These are phyloP conservation scores for Corydoras maculifer DNA, from an alignment of 2,113 vertebrate genomes.

Conservation along the genomic window DNA sequence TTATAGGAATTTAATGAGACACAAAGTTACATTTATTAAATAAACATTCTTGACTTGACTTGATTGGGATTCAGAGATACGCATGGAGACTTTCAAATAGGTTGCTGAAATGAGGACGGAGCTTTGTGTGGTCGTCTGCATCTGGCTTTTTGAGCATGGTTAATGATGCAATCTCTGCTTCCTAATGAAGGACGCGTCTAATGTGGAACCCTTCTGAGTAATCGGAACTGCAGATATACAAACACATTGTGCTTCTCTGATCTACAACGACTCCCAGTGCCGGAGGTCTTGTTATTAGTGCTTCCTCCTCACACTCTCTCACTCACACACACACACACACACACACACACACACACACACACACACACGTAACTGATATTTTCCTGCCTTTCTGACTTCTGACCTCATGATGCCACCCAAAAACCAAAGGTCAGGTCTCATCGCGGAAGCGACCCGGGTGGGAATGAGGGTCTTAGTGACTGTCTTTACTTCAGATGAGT, in stretches of 20 bases:
- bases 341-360: too few relatives aligned
- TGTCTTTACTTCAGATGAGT: constrained; percentile 32
- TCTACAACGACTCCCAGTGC: constrained; percentile 36
- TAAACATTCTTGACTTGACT: too few relatives aligned
- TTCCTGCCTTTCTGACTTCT: constrained; percentile 50
- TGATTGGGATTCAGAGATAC: too few relatives aligned
- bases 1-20: neutral
- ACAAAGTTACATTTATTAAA: neutral
- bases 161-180: constrained; percentile 32
- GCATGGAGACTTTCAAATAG: too few relatives aligned
- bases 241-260: constrained; percentile 11
- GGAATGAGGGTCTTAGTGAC: constrained; percentile 48
- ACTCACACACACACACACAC: too few relatives aligned
- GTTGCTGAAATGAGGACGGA: neutral
- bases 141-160: constrained; percentile 21
- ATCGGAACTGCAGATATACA: constrained; percentile 22
- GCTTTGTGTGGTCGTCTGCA: constrained; percentile 8
- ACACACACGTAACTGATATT: constrained; percentile 28
- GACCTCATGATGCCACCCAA: constrained; percentile 32
- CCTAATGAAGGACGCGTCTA: constrained; percentile 31
- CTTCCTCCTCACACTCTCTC: neutral
- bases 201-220: constrained; percentile 9
- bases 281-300: neutral
- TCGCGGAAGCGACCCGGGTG: constrained; percentile 40
- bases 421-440: constrained; percentile 43